Evolutionary conservation across 1,140 invertebrate genomes (phyloP).

Genomic region (Drosophila neocordata): DNA sequence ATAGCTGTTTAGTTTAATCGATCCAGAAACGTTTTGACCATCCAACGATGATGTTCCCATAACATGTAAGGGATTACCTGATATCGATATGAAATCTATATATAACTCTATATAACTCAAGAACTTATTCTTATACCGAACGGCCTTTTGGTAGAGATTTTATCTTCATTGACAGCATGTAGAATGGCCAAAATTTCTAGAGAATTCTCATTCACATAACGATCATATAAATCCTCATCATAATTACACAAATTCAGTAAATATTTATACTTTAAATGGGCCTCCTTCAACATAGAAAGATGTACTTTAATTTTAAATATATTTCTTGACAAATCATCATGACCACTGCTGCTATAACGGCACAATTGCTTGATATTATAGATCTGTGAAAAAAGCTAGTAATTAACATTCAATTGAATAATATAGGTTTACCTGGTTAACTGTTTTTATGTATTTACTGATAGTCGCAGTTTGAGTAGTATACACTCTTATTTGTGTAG

Average conservation of each 20-base stretch:
- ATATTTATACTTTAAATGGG: conserved; percentile 3
- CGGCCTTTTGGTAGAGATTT: too few species aligned
- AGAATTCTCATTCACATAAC: conserved; percentile 10
- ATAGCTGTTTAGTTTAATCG: not conserved
- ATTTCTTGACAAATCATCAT: not conserved
- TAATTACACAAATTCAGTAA: not conserved
- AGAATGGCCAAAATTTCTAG: conserved; percentile 13
- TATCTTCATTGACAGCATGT: not conserved
- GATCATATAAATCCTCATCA: conserved; percentile 19
- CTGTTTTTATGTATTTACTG: not conserved
- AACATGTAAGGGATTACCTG: not conserved
- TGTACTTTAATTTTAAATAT: not conserved
- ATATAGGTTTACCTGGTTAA: not conserved
- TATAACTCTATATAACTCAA: not conserved
- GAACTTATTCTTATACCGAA: not conserved
- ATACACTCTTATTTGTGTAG: not conserved
- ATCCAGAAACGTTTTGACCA: not conserved
- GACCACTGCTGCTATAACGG: not conserved
- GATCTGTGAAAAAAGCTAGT: not conserved
- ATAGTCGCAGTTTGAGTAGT: not conserved
- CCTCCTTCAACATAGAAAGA: not conserved
- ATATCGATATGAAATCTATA: not conserved
- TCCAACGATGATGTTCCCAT: not conserved
- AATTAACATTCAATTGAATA: not conserved
- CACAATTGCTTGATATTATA: not conserved